Conservation (phyloP, 1,140 invertebrate species). For the Brachionus sp. region DNA sequence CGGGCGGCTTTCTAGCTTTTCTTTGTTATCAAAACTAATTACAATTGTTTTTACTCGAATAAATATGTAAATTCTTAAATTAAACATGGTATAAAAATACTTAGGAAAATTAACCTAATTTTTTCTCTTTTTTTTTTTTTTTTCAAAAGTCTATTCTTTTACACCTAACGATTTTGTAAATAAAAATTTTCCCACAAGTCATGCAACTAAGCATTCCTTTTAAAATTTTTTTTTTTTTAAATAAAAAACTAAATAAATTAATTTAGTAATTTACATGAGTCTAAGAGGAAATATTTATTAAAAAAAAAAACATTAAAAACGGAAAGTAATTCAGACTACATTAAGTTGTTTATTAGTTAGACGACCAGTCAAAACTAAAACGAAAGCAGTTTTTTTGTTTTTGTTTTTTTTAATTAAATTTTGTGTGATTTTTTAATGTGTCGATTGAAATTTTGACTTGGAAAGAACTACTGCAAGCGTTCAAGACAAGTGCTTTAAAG, state of each 20-base stretch:
- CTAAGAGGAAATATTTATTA: background rate
- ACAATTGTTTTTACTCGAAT: conserved; percentile 4
- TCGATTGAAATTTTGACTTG: background rate
- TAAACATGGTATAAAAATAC: background rate
- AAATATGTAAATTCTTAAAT: conserved; percentile 4
- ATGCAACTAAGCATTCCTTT: background rate
- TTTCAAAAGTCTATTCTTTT: background rate
- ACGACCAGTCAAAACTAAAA: conserved; percentile 17
- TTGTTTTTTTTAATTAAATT: background rate
- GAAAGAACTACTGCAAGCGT: background rate
- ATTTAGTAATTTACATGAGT: background rate
- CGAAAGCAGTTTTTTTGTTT: background rate
- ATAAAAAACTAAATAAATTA: background rate
- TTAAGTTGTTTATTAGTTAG: background rate
- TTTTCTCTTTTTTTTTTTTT: background rate
- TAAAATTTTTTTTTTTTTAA: background rate
- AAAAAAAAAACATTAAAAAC: background rate
- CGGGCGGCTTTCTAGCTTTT: background rate
- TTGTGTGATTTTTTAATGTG: background rate
- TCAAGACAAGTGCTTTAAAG: background rate
- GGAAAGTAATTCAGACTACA: background rate
- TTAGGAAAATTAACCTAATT: background rate
- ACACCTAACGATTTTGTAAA: background rate
- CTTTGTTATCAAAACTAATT: background rate
- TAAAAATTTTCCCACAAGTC: background rate